These are phyloP conservation scores for Gymnopithys bicolor DNA, from an alignment of 2,797 vertebrate genomes.

Conservation along the genomic window DNA sequence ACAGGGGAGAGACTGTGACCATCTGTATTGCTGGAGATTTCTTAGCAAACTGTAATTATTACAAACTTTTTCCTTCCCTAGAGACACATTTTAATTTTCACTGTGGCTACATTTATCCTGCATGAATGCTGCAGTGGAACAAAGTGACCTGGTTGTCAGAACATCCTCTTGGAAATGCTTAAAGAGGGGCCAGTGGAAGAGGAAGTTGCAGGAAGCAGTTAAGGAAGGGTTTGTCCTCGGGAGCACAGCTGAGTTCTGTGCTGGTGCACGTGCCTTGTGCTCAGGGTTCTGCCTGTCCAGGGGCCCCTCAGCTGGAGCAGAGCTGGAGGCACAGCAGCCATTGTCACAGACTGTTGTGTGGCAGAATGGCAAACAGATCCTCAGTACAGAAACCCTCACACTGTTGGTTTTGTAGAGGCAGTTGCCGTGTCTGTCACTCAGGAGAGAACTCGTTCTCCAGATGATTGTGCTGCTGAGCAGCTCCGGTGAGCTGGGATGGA, in stretches of 20 bases:
- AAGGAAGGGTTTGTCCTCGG: not conserved
- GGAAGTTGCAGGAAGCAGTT: not conserved
- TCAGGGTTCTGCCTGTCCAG: accelerated
- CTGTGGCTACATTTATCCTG: not conserved
- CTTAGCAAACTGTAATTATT: not conserved
- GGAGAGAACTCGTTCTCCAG: not conserved
- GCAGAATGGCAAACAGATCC: accelerated
- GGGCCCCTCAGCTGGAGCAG: not conserved
- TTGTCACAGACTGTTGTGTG: accelerated
- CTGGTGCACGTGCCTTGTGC: not conserved
- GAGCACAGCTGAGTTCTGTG: not conserved
- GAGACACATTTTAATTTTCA: not conserved
- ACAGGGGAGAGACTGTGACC: not conserved
- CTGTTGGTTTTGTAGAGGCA: not conserved
- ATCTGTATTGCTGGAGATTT: not conserved
- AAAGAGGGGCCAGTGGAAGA: not conserved
- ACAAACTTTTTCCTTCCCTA: not conserved
- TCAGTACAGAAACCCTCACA: accelerated
- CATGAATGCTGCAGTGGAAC: not conserved
- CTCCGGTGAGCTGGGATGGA: not conserved
- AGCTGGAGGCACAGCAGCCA: accelerated
- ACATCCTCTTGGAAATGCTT: not conserved
- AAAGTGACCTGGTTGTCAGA: not conserved
- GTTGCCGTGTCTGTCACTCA: not conserved
- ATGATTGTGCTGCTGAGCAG: not conserved